Conservation (phyloP, 2,888 invertebrate genomes). For the Caradrina clavipalpis region DNA sequence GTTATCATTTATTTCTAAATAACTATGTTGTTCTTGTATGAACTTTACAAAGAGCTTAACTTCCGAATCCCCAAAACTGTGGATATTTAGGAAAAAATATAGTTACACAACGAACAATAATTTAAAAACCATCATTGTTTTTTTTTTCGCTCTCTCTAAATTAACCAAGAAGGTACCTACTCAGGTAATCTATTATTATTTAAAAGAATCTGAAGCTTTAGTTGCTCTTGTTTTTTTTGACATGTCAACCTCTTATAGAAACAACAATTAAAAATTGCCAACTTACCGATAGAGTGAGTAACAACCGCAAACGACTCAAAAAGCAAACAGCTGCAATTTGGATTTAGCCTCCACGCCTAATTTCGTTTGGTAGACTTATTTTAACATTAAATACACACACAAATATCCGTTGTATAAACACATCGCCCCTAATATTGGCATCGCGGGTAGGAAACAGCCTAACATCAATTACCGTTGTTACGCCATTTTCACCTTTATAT, state of each 20-base stretch:
- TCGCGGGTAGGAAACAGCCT: slow-evolving; percentile 76
- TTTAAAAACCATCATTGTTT: neutral
- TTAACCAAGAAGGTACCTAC: neutral
- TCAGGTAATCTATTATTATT: neutral
- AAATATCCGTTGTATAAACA: slow-evolving; percentile 90
- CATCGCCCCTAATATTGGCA: slow-evolving; percentile 86
- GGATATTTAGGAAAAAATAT: too few relatives aligned
- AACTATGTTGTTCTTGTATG: slow-evolving; percentile 24
- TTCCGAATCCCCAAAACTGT: neutral
- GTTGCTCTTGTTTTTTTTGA: neutral
- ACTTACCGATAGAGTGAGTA: slow-evolving; percentile 54
- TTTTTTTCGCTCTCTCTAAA: neutral
- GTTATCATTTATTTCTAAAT: slow-evolving; percentile 40
- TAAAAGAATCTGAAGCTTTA: neutral
- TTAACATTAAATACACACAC: slow-evolving; percentile 89
- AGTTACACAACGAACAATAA: too few relatives aligned
- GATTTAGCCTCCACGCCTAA: slow-evolving; percentile 89
- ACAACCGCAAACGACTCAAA: slow-evolving; percentile 62
- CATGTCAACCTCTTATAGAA: neutral
- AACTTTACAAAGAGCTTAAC: slow-evolving; percentile 25
- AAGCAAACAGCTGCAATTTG: slow-evolving; percentile 88
- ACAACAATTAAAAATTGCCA: slow-evolving; percentile 13
- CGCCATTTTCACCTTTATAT: slow-evolving; percentile 70
- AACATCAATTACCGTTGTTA: slow-evolving; percentile 64
- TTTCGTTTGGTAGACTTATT: slow-evolving; percentile 89